phyloP scores from a whole-genome alignment of 2,797 vertebrate species.

The Chiropotes sagulatus region DNA sequence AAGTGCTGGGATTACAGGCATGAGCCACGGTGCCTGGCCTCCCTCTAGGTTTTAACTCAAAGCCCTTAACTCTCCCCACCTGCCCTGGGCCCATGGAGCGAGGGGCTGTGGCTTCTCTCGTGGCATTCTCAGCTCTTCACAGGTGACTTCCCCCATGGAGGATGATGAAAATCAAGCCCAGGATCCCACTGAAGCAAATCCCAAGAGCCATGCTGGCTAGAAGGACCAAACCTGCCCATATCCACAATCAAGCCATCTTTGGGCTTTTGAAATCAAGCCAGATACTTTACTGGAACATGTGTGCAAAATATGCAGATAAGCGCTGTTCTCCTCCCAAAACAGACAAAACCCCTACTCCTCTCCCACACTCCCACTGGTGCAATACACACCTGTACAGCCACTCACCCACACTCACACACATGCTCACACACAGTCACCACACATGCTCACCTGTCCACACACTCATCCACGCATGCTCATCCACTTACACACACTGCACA shows the following conservation, averaged over 20 bases:
- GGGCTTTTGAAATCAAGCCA: background rate
- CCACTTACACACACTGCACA: background rate
- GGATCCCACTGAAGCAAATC: background rate
- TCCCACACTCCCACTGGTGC: background rate
- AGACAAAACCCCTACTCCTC: background rate
- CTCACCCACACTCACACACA: background rate
- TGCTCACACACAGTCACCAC: too few species aligned
- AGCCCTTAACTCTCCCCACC: too few species aligned
- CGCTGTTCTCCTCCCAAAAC: background rate
- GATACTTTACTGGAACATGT: background rate
- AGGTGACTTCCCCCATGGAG: fast-evolving
- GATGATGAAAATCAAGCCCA: too few species aligned
- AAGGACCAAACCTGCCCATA: background rate
- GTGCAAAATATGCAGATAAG: background rate
- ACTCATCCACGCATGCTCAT: too few species aligned
- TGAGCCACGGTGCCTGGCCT: too few species aligned
- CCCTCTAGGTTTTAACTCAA: background rate
- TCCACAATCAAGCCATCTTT: background rate
- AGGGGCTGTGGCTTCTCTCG: background rate
- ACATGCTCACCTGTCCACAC: too few species aligned
- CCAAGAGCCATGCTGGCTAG: background rate
- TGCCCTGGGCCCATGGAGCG: fast-evolving
- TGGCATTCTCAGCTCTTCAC: background rate
- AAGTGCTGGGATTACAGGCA: too few species aligned
- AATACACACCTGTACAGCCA: background rate